phyloP scores from a whole-genome alignment of 1,140 invertebrate genomes.

The Papilio machaon region DNA sequence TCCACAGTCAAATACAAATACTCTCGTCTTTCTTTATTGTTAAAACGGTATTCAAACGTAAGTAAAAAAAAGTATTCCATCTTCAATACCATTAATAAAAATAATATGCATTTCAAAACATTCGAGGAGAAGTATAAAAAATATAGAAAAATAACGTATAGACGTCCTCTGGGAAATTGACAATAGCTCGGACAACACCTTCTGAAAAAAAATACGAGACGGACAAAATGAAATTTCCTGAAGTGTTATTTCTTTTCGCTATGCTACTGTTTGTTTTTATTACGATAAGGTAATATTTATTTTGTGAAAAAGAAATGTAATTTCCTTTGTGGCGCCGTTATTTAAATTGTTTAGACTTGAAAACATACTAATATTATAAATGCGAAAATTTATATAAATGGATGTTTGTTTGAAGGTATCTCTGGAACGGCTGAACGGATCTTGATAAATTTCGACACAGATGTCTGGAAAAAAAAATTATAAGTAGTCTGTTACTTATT shows the following conservation, averaged over 20 bases:
- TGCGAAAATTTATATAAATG: no score
- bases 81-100: neutral
- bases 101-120: neutral
- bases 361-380: no score
- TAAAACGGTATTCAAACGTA: no score
- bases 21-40: no score
- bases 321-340: neutral
- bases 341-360: neutral
- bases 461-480: no score
- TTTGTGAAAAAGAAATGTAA: conserved; percentile 25
- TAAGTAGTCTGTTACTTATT: no score
- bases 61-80: neutral
- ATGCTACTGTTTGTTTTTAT: conserved; percentile 21
- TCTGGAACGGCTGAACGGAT: no score
- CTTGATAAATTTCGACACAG: no score
- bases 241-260: conserved; percentile 26
- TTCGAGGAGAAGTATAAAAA: neutral
- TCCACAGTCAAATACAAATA: no score
- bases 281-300: conserved; percentile 25
- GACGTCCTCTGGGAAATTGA: conserved; percentile 1
- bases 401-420: no score
- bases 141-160: neutral
- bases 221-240: conserved; percentile 20
- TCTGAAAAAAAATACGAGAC: conserved; percentile 17
- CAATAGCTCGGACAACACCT: conserved; percentile 21